Percentiles rank a stretch among this genome's conserved stretches.
These are phyloP conservation scores for Glaucopsyche alexis DNA, from an alignment of 2,888 invertebrate genomes.

Conservation along the genomic window DNA sequence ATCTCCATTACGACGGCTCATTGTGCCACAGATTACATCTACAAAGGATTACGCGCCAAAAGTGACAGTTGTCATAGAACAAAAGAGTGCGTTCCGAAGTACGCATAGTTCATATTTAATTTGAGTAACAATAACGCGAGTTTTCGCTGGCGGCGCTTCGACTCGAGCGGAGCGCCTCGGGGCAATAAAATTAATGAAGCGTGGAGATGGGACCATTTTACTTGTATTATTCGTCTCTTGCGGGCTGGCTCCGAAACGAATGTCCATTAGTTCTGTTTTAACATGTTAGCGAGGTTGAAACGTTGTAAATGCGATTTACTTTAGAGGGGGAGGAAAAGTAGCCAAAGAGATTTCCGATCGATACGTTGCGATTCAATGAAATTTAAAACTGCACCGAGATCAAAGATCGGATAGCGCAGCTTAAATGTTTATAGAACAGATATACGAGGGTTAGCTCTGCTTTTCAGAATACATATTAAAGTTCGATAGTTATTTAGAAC, in stretches of 20 bases:
- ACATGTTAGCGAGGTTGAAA: conserved; percentile 80
- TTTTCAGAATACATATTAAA: neutral
- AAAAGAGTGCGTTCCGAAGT: conserved; percentile 63
- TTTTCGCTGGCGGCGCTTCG: conserved; percentile 70
- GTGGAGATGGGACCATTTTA: conserved; percentile 80
- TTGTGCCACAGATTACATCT: conserved; percentile 48
- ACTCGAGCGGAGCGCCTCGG: conserved; percentile 73
- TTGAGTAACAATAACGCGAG: conserved; percentile 75
- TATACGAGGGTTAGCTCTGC: neutral
- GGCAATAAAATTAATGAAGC: conserved; percentile 81
- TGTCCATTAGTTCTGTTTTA: conserved; percentile 81
- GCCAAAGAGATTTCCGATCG: conserved; percentile 70
- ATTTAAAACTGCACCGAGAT: conserved; percentile 40
- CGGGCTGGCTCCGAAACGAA: conserved; percentile 79
- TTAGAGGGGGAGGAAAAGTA: conserved; percentile 72
- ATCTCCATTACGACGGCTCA: conserved; percentile 72
- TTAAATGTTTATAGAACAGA: conserved; percentile 11
- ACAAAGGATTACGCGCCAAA: conserved; percentile 71
- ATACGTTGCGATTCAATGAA: conserved; percentile 63
- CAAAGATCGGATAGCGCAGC: conserved; percentile 9
- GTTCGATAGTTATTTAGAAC: neutral
- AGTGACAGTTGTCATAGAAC: conserved; percentile 73
- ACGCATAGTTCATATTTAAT: conserved; percentile 74
- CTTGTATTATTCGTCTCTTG: conserved; percentile 80
- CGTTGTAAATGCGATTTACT: conserved; percentile 80